Evolutionary conservation across 2,888 invertebrate species (phyloP).

Genomic region (Brachyptera risi): DNA sequence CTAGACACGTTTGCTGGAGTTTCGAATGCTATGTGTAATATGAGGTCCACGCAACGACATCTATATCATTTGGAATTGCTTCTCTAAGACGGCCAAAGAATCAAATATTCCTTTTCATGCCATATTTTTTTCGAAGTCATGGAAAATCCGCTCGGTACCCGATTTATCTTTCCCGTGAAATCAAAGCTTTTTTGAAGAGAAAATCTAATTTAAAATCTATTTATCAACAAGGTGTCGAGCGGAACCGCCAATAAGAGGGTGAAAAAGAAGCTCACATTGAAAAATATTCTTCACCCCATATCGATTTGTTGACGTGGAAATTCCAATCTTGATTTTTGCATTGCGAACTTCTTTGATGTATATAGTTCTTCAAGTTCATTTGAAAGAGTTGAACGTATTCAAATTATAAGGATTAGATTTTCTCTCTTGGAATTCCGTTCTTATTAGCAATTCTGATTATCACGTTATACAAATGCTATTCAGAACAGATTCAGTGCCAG

Average conservation of each 20-base stretch:
- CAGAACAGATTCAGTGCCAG: too few species aligned
- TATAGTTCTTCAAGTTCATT: background rate
- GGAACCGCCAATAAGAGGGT: conserved; percentile 9
- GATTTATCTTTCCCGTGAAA: conserved; percentile 13
- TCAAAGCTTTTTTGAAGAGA: conserved; percentile 1
- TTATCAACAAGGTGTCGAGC: conserved; percentile 19
- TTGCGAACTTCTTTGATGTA: background rate
- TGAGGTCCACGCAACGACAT: too few species aligned
- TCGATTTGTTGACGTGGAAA: conserved; percentile 12
- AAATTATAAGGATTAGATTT: too few species aligned
- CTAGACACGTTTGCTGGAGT: too few species aligned
- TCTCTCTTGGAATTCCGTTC: too few species aligned
- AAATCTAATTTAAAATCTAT: conserved; percentile 22
- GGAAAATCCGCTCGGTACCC: background rate
- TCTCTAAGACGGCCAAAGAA: background rate
- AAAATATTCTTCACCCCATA: conserved; percentile 8
- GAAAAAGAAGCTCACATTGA: conserved; percentile 10
- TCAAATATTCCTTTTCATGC: background rate
- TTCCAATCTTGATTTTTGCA: conserved; percentile 15
- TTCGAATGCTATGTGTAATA: too few species aligned
- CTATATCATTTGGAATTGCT: too few species aligned
- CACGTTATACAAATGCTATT: too few species aligned
- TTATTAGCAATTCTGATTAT: too few species aligned
- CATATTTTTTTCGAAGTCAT: background rate
- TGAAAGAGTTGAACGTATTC: background rate